Conservation (phyloP, 2,797 vertebrate genomes). For the Melanotaenia boesemani region DNA sequence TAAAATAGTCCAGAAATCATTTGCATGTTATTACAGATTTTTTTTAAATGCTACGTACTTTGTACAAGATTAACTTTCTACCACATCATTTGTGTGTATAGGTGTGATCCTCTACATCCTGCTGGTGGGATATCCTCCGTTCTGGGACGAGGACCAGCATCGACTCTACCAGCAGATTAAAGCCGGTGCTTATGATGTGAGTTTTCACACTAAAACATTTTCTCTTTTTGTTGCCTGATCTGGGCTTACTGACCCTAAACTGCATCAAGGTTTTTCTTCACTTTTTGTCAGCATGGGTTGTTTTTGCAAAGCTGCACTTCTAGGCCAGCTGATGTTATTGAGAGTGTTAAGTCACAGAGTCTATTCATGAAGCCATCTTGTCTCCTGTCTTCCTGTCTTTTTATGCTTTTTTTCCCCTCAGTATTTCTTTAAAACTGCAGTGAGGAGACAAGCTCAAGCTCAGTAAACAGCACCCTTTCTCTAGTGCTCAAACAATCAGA, state of each 20-base stretch:
- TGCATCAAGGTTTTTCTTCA: background rate
- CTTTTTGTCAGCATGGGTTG: background rate
- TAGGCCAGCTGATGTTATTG: background rate
- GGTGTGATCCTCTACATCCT: constrained; percentile 98
- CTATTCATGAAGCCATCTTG: background rate
- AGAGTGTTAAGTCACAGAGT: background rate
- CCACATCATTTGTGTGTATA: constrained; percentile 57
- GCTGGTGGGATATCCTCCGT: constrained; percentile 96
- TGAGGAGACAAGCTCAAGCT: background rate
- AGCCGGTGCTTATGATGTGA: constrained; percentile 95
- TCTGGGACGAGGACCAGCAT: constrained; percentile 99
- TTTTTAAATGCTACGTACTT: background rate
- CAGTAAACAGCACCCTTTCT: background rate
- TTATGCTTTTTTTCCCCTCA: background rate
- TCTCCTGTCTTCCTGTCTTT: no score
- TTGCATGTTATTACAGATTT: no score
- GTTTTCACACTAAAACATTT: constrained; percentile 46
- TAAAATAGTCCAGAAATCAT: no score
- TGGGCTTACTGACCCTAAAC: background rate
- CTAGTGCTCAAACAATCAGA: background rate
- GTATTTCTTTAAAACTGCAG: background rate
- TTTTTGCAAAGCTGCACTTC: background rate
- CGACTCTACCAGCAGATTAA: constrained; percentile 98
- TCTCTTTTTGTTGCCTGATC: no score
- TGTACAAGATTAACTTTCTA: background rate